Evolutionary conservation across 2,797 vertebrate species (phyloP).

Genomic region (Argyrosomus regius): DNA sequence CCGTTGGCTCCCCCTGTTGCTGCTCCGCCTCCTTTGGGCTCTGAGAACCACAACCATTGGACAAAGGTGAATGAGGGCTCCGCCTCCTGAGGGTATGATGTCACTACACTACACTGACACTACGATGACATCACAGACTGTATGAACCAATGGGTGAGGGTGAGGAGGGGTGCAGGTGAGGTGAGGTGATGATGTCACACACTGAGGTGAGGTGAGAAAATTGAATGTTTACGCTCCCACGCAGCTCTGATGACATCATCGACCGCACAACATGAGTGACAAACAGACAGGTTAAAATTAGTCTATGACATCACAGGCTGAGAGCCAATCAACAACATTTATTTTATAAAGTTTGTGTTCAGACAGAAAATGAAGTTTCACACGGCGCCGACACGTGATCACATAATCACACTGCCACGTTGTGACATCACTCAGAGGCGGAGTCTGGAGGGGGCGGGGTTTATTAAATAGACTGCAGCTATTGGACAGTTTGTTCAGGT

Average conservation of each 20-base stretch:
- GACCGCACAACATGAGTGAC: constrained; percentile 46
- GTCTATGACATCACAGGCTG: constrained; percentile 25
- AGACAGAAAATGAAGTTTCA: too few species aligned
- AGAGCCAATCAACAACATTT: too few species aligned
- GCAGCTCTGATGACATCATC: constrained; percentile 62
- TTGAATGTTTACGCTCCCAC: constrained; percentile 56
- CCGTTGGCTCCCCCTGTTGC: constrained; percentile 58
- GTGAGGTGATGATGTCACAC: constrained; percentile 1
- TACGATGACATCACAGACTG: constrained; percentile 39
- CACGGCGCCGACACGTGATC: too few species aligned
- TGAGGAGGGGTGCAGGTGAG: constrained; percentile 24
- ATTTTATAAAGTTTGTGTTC: too few species aligned
- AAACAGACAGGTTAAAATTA: constrained; percentile 50
- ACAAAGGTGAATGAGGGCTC: constrained; percentile 41
- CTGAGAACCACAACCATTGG: constrained; percentile 79
- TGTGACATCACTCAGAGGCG: too few species aligned
- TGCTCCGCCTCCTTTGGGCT: constrained; percentile 85
- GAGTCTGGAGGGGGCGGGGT: too few species aligned
- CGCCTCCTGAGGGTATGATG: constrained; percentile 1
- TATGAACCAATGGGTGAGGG: background rate
- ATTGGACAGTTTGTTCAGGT: too few species aligned
- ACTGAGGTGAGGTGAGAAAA: constrained; percentile 17
- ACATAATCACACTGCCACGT: too few species aligned
- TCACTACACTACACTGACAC: constrained; percentile 28
- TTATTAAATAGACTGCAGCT: too few species aligned